Base-by-base conservation (phyloP, 2,888 invertebrate genomes). In the Brachyopa scutellaris region DNA sequence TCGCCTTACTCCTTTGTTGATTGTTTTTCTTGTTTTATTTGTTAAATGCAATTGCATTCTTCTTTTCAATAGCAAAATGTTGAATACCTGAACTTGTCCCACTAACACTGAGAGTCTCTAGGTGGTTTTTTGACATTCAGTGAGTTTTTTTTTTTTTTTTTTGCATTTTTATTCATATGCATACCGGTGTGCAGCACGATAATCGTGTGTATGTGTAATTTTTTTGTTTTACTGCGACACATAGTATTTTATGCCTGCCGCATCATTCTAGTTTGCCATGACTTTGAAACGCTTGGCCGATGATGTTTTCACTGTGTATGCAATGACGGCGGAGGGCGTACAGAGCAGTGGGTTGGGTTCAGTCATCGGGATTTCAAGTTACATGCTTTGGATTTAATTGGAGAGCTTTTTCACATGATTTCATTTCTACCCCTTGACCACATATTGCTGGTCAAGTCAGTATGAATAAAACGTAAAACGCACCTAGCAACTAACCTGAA, bases 81-180 rank as follows among this genome's bases (percentile, higher is more conserved):
- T 59, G 49, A 40, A 31, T 74, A 67, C 67, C 66, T 76, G 74
- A 76, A 76, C 74, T 76, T 76, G 74, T 53, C 74, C 74, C 51
- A 76, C 59, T 76, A 67, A 67, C 67, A 76, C 59, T 59, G 51
- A 33, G n/a, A 49, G 51, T 67, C 51, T 59, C 59, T 67, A 59
- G 59, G 51, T 51, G 36, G 51, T 53, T 45, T 53, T 51, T 59
- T 67, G 74, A 67, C 67, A 67, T 76, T 76, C 59, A 59, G 33
- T 40, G 29, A 45, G 49, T 40, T n/a, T n/a, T n/a, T n/a, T n/a
- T 47, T 57, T 49, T 74, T 64, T 70, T 55, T 26, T 55, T 72
- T 64, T 40, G 38, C 49, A 66, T 31, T 73, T 73, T 36, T n/a
- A 62, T 36, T 47, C 21, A 47, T 38, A 49, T 19, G 45, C 49